Evolutionary conservation across 2,797 vertebrate species (phyloP).

Genomic region (Simalia tracyae): DNA sequence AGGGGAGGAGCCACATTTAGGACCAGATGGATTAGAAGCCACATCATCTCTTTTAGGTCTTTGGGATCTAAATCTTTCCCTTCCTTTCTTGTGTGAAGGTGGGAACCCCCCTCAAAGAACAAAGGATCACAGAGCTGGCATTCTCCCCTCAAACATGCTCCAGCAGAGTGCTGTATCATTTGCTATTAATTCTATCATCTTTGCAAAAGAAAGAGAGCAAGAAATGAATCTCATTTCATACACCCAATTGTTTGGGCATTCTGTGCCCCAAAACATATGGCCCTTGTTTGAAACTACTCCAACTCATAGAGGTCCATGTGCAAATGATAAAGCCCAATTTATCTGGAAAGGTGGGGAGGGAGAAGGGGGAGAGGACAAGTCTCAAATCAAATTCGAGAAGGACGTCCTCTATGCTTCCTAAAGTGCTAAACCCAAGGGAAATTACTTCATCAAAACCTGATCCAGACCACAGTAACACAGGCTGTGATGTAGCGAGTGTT

Average conservation of each 20-base stretch:
- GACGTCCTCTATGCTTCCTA: constrained; percentile 77
- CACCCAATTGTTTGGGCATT: constrained; percentile 60
- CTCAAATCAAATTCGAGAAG: constrained; percentile 60
- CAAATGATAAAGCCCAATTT: constrained; percentile 75
- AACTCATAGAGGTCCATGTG: constrained; percentile 71
- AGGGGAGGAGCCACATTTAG: neutral
- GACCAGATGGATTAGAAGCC: neutral
- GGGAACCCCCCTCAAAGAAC: neutral
- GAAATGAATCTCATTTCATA: constrained; percentile 56
- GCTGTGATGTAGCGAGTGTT: constrained; percentile 71
- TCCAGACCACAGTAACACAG: constrained; percentile 76
- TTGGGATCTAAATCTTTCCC: neutral
- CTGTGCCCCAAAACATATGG: constrained; percentile 70
- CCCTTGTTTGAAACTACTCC: constrained; percentile 67
- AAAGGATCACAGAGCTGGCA: constrained; percentile 29
- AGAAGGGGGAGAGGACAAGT: constrained; percentile 1
- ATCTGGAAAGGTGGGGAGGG: constrained; percentile 46
- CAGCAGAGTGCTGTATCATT: constrained; percentile 49
- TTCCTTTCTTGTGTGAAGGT: neutral
- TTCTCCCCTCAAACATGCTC: constrained; percentile 10
- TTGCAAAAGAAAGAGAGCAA: constrained; percentile 27
- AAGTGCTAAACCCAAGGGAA: constrained; percentile 83
- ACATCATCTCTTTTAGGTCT: neutral
- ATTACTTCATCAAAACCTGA: constrained; percentile 85
- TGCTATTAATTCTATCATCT: constrained; percentile 64